Evolutionary conservation across 2,113 vertebrate genomes (phyloP).

Genomic region (Pleuronectes platessa): DNA sequence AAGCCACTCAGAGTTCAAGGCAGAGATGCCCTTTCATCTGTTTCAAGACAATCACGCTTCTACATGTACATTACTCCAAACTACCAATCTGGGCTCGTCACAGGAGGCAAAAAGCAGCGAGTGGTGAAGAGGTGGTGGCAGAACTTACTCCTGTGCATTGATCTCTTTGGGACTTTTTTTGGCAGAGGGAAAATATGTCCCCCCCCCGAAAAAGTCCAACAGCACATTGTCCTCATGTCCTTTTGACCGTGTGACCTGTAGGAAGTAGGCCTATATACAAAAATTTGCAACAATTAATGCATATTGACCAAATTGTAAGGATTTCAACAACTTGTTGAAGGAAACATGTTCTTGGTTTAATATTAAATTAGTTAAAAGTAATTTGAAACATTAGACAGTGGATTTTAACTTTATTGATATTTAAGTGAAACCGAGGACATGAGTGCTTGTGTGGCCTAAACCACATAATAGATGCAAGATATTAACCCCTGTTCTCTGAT

Average conservation of each 20-base stretch:
- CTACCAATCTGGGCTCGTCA: slow-evolving; percentile 62
- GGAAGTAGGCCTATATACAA: not conserved
- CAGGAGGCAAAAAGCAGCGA: slow-evolving; percentile 19
- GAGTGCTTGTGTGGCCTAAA: slow-evolving; percentile 8
- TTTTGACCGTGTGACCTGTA: not conserved
- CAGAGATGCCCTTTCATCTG: slow-evolving; percentile 80
- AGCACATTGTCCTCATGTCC: not conserved
- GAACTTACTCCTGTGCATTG: slow-evolving; percentile 51
- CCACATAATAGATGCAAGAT: not conserved
- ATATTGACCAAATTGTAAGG: not conserved
- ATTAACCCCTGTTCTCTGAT: not conserved
- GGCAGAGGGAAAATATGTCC: not conserved
- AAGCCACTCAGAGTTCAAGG: slow-evolving; percentile 82
- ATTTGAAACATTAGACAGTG: not conserved
- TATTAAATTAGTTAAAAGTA: not conserved
- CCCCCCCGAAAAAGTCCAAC: not conserved
- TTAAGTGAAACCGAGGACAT: slow-evolving; percentile 1
- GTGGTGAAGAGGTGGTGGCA: slow-evolving; percentile 57
- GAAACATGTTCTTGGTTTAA: not conserved
- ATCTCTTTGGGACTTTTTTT: slow-evolving; percentile 10
- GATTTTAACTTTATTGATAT: slow-evolving; percentile 18
- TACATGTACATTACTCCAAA: slow-evolving; percentile 74
- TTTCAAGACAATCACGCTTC: slow-evolving; percentile 79
- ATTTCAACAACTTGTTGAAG: not conserved
- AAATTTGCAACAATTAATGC: too few relatives aligned